Evolutionary conservation across 2,888 invertebrate species (phyloP).

Genomic region (Drosophila ochracea): DNA sequence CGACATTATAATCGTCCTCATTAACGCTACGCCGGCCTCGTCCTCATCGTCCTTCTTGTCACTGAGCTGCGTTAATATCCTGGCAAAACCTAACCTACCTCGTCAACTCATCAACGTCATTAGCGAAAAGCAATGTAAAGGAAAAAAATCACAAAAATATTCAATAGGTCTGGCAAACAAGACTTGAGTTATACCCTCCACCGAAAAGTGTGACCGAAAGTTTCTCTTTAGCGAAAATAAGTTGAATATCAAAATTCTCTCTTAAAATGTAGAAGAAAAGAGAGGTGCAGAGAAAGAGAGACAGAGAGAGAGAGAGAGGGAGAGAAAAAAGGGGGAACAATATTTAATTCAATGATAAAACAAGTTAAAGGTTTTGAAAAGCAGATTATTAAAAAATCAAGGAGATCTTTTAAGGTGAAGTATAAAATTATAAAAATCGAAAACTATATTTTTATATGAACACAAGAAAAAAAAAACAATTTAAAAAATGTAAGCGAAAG

Average conservation of each 20-base stretch:
- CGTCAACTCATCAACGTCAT: conserved; percentile 81
- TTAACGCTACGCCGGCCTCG: conserved; percentile 60
- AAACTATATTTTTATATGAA: neutral
- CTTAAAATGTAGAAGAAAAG: neutral
- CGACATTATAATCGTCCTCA: conserved; percentile 81
- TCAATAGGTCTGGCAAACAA: conserved; percentile 11
- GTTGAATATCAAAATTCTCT: neutral
- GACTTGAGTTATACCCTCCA: conserved; percentile 43
- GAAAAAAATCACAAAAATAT: conserved; percentile 9
- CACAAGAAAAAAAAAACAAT: neutral
- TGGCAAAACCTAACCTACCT: conserved; percentile 79
- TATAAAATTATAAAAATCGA: neutral
- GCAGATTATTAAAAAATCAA: neutral
- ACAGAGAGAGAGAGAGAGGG: neutral
- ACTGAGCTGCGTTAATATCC: conserved; percentile 75
- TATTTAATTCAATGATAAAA: neutral
- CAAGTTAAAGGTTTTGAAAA: neutral
- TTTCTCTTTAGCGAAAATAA: neutral
- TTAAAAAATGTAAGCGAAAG: neutral
- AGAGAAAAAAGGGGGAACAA: neutral
- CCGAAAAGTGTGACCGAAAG: neutral
- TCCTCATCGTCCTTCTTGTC: conserved; percentile 14
- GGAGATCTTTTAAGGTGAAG: neutral
- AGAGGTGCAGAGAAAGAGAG: neutral
- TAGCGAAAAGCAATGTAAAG: conserved; percentile 65